These are phyloP conservation scores for Hozukius guyotensis DNA, from an alignment of 2,797 vertebrate genomes.

Conservation along the genomic window DNA sequence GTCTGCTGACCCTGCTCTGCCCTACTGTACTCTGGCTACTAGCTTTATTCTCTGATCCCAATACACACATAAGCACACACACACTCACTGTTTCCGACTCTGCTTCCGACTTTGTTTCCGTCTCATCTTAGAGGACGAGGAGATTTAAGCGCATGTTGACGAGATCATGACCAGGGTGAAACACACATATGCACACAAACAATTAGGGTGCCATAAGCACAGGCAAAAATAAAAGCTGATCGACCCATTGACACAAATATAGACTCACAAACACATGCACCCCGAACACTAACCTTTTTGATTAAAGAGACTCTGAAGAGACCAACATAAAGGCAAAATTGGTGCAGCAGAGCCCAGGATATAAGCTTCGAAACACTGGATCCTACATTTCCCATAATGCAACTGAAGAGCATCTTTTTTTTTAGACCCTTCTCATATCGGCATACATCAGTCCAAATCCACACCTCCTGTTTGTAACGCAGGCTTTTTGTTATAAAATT, in stretches of 20 bases:
- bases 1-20: constrained; percentile 45
- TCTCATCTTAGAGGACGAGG: constrained; percentile 41
- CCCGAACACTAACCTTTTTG: neutral
- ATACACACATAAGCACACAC: constrained; percentile 6
- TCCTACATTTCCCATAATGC: neutral
- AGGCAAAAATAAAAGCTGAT: neutral
- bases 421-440: neutral
- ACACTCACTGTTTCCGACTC: constrained; percentile 11
- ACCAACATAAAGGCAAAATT: neutral
- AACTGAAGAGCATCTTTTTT: neutral
- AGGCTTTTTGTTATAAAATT: neutral
- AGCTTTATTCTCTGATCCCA: constrained; percentile 2
- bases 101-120: constrained; percentile 44
- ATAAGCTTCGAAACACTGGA: neutral
- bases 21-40: constrained; percentile 22
- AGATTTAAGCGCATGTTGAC: constrained; percentile 48
- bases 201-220: neutral
- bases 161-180: constrained; percentile 56
- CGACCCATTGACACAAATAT: neutral
- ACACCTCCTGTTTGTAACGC: neutral
- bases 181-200: constrained; percentile 10
- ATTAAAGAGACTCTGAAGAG: neutral
- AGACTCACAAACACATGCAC: neutral
- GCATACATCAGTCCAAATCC: neutral
- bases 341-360: neutral